Percentiles rank a stretch among this genome's conserved stretches.
These are phyloP conservation scores for Chloroclysta siterata DNA, from an alignment of 2,888 invertebrate genomes.

Conservation along the genomic window DNA sequence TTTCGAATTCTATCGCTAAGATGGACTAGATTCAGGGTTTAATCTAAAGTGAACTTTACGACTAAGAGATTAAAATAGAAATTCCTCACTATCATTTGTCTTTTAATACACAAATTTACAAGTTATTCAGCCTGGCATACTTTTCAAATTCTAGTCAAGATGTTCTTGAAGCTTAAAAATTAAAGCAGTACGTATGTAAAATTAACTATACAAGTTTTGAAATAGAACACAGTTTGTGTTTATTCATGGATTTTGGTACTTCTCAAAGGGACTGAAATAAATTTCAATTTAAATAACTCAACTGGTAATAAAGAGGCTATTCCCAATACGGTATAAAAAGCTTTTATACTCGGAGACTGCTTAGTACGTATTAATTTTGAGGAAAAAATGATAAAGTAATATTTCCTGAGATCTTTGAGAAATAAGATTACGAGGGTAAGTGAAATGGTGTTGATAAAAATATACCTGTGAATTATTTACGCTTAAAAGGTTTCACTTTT, in stretches of 20 bases:
- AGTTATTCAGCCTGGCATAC: conserved; percentile 22
- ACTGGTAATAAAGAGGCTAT: conserved; percentile 50
- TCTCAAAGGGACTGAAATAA: conserved; percentile 50
- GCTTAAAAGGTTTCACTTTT: too few species aligned
- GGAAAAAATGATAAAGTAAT: conserved; percentile 10
- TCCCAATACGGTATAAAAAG: conserved; percentile 44
- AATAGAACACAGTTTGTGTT: conserved; percentile 17
- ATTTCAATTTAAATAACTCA: conserved; percentile 58
- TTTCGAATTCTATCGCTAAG: conserved; percentile 30
- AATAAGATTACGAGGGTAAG: conserved; percentile 13
- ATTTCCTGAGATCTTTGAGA: background rate
- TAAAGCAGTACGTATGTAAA: conserved; percentile 19
- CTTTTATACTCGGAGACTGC: conserved; percentile 22
- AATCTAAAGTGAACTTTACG: conserved; percentile 21
- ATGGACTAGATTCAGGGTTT: conserved; percentile 25
- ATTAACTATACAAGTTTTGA: conserved; percentile 19
- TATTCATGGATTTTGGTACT: conserved; percentile 3
- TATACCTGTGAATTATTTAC: too few species aligned
- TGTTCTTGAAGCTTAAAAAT: conserved; percentile 31
- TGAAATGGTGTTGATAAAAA: background rate
- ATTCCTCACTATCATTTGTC: conserved; percentile 5
- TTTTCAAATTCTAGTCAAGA: conserved; percentile 31
- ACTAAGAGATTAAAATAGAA: conserved; percentile 13
- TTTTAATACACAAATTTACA: conserved; percentile 23
- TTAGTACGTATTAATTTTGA: conserved; percentile 28